Conservation (phyloP, 2,113 vertebrate genomes). For the Tricholaema leucomelas region DNA sequence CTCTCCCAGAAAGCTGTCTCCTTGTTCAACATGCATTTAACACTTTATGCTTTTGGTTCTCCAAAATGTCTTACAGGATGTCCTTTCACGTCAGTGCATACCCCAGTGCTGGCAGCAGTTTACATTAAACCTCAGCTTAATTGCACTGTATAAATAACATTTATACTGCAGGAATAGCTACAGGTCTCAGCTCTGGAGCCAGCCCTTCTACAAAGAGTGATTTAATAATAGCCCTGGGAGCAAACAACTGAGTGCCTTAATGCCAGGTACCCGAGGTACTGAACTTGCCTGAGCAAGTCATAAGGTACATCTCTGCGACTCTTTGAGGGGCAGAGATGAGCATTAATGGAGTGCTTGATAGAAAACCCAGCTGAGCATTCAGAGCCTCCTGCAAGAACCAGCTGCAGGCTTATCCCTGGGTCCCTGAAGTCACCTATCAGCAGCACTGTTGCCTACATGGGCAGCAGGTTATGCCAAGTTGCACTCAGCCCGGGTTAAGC, state of each 20-base stretch:
- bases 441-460: accelerated
- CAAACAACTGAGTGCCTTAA: background rate
- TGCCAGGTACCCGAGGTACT: background rate
- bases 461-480: background rate
- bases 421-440: background rate
- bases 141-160: constrained; percentile 33
- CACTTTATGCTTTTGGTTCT: background rate
- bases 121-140: constrained; percentile 34
- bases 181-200: constrained; percentile 1
- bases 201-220: background rate
- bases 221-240: background rate
- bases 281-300: background rate
- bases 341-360: background rate
- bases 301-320: background rate
- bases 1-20: background rate
- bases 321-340: background rate
- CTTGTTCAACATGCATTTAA: background rate
- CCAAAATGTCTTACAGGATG: background rate
- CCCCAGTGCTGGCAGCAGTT: background rate
- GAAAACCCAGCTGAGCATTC: background rate
- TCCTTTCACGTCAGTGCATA: background rate
- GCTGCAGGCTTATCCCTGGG: accelerated
- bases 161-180: background rate
- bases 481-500: accelerated
- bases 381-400: background rate